phyloP scores from a whole-genome alignment of 2,888 invertebrate species.

The Hermaeophaga mercurialis region DNA sequence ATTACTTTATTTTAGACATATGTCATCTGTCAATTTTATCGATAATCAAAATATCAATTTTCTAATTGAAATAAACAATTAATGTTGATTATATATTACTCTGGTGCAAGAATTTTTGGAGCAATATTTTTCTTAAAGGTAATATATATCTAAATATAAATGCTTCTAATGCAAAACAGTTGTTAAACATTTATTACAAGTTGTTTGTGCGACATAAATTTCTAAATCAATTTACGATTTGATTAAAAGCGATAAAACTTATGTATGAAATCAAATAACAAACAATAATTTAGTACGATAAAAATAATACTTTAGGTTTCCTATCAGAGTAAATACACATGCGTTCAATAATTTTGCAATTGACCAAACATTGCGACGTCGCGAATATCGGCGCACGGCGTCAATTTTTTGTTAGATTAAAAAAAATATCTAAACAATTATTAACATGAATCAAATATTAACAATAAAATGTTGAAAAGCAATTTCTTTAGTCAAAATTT shows the following conservation, averaged over 20 bases:
- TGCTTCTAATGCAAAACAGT: background rate
- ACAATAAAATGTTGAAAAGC: background rate
- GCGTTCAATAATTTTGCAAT: slow-evolving; percentile 51
- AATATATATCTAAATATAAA: background rate
- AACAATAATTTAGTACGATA: too few species aligned
- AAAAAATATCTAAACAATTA: slow-evolving; percentile 10
- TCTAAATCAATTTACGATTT: too few species aligned
- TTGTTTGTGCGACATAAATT: background rate
- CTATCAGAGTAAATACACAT: slow-evolving; percentile 33
- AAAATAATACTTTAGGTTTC: too few species aligned
- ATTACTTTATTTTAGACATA: too few species aligned
- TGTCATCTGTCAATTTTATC: slow-evolving; percentile 17
- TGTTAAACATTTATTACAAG: background rate
- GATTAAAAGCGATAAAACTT: too few species aligned
- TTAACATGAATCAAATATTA: background rate
- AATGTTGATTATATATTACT: slow-evolving; percentile 14
- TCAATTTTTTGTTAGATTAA: slow-evolving; percentile 34
- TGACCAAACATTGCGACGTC: slow-evolving; percentile 50
- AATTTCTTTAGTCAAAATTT: background rate
- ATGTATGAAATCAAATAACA: too few species aligned
- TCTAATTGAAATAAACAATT: slow-evolving; percentile 18
- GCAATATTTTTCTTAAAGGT: slow-evolving; percentile 13
- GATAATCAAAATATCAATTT: slow-evolving; percentile 15
- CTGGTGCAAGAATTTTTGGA: slow-evolving; percentile 5
- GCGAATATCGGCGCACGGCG: slow-evolving; percentile 51